Percentiles rank a stretch among this genome's conserved stretches.
phyloP scores from a whole-genome alignment of 2,888 invertebrate genomes.

The Conus canariensis region DNA sequence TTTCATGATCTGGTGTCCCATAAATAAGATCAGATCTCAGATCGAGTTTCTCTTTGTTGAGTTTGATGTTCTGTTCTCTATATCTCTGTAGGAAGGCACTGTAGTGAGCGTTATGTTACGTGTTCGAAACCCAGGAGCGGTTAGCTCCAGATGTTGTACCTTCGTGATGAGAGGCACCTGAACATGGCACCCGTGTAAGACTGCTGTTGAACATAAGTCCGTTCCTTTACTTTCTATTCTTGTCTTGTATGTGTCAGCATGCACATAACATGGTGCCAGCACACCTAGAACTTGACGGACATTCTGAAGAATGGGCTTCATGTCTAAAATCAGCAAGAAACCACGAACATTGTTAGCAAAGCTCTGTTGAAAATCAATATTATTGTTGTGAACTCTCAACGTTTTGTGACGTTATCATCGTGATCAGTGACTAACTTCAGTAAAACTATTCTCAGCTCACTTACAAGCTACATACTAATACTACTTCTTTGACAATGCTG shows the following conservation, averaged over 20 bases:
- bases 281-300: no score
- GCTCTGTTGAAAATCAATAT: background rate
- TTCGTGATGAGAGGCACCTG: no score
- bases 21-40: conserved; percentile 39
- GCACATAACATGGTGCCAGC: no score
- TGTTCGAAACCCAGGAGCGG: no score
- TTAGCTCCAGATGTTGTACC: no score
- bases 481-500: background rate
- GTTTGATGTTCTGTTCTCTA: conserved; percentile 45
- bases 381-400: background rate
- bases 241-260: no score
- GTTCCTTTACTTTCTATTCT: no score
- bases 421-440: background rate
- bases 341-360: background rate
- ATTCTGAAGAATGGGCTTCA: no score
- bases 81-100: conserved; percentile 48
- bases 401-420: background rate
- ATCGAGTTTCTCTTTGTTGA: conserved; percentile 45
- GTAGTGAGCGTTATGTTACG: conserved; percentile 46
- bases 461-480: background rate
- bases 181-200: no score
- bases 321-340: background rate
- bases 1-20: conserved; percentile 50
- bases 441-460: background rate
- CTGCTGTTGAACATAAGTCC: no score